Evolutionary conservation across 1,140 invertebrate species (phyloP), one percentile per base, ranked within the genome.

Genomic region (Spodoptera litura): DNA sequence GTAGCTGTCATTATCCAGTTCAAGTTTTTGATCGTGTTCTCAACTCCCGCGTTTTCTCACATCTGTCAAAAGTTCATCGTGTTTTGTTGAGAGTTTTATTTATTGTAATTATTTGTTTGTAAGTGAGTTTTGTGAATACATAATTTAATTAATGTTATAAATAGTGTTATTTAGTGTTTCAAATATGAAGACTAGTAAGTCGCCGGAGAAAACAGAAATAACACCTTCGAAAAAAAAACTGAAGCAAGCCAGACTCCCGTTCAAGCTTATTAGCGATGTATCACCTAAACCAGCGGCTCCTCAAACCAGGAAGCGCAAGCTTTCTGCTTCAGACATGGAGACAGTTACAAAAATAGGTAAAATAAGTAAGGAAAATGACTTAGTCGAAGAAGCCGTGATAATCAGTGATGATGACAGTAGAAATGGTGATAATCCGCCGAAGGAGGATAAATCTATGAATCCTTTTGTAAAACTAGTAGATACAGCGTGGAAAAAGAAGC

Each of bases 151-250:
- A 78, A 85, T 79, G 76, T 79, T 73, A 15, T 78, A 66, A 49
- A 13, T 62, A 74, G 27, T 58, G 61, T 55, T 62, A 31, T 82
- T 35, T 64, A 74, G 58, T 20, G 76, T 58, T 55, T 56, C 13
- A 80, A 80, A 71, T 20, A 94, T 94, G 93, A 93, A 94, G 86
- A 87, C 88, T 75, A 88, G 77, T 27, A 93, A 93, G 75, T 87
- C 88, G 5, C 85, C 90, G 31, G 91, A 89, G 53, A 87, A 85
- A 77, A 84, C 85, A 53, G 89, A 91, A 77, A 84, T 93, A 72
- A 93, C 91, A 31, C 91, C 91, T 10, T 89, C 90, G n/a, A 93
- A 93, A 86, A 94, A 94, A 82, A 90, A 91, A 78, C 81, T 94
- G 49, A 94, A 92, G 82, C 93, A 94, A 86, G 93, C 92, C 70